Evolutionary conservation across 1,140 invertebrate species (phyloP), one percentile per base, ranked within the genome.

Genomic region (Temnothorax curvispinosus): DNA sequence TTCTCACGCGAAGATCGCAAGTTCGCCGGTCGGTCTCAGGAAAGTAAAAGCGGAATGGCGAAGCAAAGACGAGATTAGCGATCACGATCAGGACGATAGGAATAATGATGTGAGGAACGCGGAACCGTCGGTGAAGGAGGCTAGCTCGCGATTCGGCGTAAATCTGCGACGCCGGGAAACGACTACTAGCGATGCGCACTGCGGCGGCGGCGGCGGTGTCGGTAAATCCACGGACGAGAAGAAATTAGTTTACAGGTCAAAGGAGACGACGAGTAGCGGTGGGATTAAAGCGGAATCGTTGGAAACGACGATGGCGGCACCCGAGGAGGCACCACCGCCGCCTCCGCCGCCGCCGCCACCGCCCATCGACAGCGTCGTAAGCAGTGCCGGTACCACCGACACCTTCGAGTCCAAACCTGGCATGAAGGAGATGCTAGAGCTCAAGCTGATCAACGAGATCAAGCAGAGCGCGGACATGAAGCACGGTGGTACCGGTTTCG

Each of bases 361-460:
- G 80, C 93, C 92, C 27, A 86, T 88, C 32, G 84, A 85, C 1
- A 65, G 65, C 3, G 27, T n/a, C 5, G n/a, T 72, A 62, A 75
- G 78, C 58, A 58, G 54, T n/a, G 80, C 84, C 38, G 78, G 81
- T n/a, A 78, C 60, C 6, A 69, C 76, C 15, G 91, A 92, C 54
- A 82, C 91, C 7, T 95, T 95, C 18, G 94, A 92, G 41, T 91
- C 91, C 0, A 95, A 95, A 52, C 95, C 95, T 0, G 96, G 96
- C 77, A 96, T 97, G 96, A 98, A 98, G 91, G 97, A 98, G 92
- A 97, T 98, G 96, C 95, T 98, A 13, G 97, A 98, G 91, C 92
- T 98, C 5, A 97, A 98, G 94, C 93, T 98, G 21, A 97, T 98
- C 11, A 97, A 97, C 13, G 97, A 98, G 94, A 98, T 98, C 32